Conservation (phyloP, 2,888 invertebrate genomes). For the Osmoderma eremita region DNA sequence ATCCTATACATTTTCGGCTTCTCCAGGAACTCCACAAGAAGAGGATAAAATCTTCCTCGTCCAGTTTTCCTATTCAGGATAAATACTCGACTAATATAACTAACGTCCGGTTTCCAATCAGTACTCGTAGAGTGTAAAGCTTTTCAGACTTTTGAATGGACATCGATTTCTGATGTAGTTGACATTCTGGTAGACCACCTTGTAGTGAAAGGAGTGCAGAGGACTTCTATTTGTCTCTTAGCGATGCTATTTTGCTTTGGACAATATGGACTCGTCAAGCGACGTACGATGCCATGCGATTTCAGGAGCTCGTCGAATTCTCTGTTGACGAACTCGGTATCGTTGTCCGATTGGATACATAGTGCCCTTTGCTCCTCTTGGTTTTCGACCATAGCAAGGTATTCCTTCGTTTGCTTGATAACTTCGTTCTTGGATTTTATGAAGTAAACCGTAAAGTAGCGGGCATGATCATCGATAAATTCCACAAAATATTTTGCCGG, state of each 20-base stretch:
- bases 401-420: neutral
- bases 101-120: too few relatives aligned
- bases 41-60: too few relatives aligned
- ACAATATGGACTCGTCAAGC: neutral
- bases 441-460: neutral
- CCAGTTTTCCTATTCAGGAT: too few relatives aligned
- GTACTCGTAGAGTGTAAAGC: too few relatives aligned
- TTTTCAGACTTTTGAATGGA: neutral
- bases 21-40: too few relatives aligned
- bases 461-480: neutral
- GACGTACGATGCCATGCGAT: neutral
- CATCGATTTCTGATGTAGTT: neutral
- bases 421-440: neutral
- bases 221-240: too few relatives aligned
- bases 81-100: too few relatives aligned
- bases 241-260: too few relatives aligned
- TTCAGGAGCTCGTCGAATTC: neutral
- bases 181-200: neutral
- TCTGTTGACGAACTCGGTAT: neutral
- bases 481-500: neutral
- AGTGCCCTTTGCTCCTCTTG: neutral
- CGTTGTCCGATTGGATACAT: neutral
- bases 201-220: too few relatives aligned
- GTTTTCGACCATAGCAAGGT: neutral
- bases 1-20: too few relatives aligned